Conservation (phyloP, 2,113 vertebrate species). For the Sakesphorus luctuosus region DNA sequence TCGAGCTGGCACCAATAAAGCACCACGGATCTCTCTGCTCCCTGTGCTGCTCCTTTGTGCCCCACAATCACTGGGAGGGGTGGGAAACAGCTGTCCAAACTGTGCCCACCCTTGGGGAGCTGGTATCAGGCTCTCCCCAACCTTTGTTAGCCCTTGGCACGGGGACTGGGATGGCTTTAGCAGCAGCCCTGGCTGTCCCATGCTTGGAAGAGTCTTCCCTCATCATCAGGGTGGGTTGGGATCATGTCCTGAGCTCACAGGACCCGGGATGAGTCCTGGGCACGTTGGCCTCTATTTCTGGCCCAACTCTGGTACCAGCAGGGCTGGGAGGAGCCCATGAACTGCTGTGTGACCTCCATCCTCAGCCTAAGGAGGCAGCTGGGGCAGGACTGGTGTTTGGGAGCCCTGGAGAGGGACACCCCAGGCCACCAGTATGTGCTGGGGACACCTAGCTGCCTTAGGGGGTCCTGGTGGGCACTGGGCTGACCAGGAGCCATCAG, state of each 20-base stretch:
- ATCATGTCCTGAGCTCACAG: not conserved
- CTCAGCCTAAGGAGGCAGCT: not conserved
- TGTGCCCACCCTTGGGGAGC: not conserved
- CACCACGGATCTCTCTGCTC: not conserved
- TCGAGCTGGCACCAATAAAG: slow-evolving; percentile 17
- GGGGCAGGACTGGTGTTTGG: not conserved
- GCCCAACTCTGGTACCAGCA: not conserved
- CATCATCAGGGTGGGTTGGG: rapidly evolving
- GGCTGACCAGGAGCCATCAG: rapidly evolving
- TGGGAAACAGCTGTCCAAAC: not conserved
- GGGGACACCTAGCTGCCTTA: not conserved
- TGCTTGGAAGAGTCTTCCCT: not conserved
- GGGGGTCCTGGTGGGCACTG: not conserved
- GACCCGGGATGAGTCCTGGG: no score
- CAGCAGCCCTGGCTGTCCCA: not conserved
- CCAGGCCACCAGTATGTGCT: not conserved
- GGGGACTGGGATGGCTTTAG: not conserved
- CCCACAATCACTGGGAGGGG: rapidly evolving
- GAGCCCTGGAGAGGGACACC: not conserved
- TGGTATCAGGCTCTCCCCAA: not conserved
- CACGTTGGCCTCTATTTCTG: not conserved
- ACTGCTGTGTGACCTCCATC: not conserved
- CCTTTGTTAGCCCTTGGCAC: not conserved
- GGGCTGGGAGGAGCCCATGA: not conserved
- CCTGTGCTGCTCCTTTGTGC: not conserved